Conservation (phyloP, 1,140 invertebrate species). For the fruit fly (Drosophila melanogaster) region DNA sequence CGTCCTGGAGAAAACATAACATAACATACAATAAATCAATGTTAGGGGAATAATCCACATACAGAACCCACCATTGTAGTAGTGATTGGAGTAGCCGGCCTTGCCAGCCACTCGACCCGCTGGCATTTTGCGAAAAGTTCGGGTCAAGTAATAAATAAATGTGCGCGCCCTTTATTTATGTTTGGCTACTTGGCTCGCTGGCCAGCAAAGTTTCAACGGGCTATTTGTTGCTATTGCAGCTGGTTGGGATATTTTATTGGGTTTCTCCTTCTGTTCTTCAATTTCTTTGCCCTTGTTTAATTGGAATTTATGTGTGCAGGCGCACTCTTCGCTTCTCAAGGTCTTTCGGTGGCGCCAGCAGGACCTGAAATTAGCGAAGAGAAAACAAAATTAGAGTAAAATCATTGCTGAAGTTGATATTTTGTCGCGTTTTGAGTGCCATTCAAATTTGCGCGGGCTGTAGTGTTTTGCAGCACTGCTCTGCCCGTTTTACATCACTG, state of each 20-base stretch:
- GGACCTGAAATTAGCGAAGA: not conserved
- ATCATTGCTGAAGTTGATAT: not conserved
- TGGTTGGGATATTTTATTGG: not conserved
- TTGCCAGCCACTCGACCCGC: constrained; percentile 89
- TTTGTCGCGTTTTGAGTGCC: not conserved
- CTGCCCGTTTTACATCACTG: not conserved
- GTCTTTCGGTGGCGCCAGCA: constrained; percentile 10
- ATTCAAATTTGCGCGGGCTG: not conserved
- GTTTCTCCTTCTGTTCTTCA: not conserved
- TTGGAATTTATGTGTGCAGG: constrained; percentile 49
- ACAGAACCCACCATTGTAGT: constrained; percentile 87
- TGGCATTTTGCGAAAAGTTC: constrained; percentile 72
- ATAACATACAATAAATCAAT: no score
- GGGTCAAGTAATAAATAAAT: constrained; percentile 18
- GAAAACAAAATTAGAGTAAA: not conserved
- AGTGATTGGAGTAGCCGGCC: constrained; percentile 89
- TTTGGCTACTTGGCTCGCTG: constrained; percentile 17
- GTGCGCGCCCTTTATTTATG: not conserved
- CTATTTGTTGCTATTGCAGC: constrained; percentile 5
- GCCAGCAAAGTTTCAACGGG: constrained; percentile 27
- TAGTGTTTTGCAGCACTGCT: not conserved
- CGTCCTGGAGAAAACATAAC: constrained; percentile 85
- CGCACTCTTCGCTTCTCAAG: not conserved
- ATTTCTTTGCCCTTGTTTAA: constrained; percentile 32
- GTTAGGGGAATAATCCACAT: no score